Evolutionary conservation across 2,113 vertebrate genomes (phyloP).

Genomic region (Notarius lentiginosus): DNA sequence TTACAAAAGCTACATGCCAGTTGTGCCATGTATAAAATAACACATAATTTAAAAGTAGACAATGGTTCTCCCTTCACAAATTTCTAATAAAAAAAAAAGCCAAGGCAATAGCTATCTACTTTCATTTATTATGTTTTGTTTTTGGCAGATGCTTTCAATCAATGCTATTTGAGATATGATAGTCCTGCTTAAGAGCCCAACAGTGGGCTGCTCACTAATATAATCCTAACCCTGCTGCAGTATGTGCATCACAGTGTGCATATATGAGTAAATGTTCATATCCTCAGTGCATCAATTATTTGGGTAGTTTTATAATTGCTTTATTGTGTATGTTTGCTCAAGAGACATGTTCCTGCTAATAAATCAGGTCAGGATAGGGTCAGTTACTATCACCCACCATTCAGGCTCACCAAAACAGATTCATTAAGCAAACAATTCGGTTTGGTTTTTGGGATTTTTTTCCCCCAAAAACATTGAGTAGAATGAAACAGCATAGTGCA

Average conservation of each 20-base stretch:
- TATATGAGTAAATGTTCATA: background rate
- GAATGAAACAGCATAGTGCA: background rate
- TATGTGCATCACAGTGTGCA: background rate
- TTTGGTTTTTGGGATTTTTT: background rate
- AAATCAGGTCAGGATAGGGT: background rate
- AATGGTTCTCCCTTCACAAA: background rate
- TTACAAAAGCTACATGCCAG: background rate
- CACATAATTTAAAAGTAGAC: background rate
- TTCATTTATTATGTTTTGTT: background rate
- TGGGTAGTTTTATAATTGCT: constrained; percentile 4
- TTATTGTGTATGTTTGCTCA: background rate
- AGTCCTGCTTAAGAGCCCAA: background rate
- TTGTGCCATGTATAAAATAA: background rate
- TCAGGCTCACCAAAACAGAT: background rate
- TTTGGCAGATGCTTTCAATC: background rate
- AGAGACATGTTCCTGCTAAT: background rate
- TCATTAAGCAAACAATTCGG: no score
- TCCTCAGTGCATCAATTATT: background rate
- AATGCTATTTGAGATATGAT: background rate
- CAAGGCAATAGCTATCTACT: background rate
- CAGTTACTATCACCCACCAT: background rate
- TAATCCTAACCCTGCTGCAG: background rate
- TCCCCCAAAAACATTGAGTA: background rate
- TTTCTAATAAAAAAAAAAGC: background rate
- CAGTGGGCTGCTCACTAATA: background rate